These are phyloP conservation scores for Tiliacea aurago DNA, from an alignment of 2,888 invertebrate species.

Conservation along the genomic window DNA sequence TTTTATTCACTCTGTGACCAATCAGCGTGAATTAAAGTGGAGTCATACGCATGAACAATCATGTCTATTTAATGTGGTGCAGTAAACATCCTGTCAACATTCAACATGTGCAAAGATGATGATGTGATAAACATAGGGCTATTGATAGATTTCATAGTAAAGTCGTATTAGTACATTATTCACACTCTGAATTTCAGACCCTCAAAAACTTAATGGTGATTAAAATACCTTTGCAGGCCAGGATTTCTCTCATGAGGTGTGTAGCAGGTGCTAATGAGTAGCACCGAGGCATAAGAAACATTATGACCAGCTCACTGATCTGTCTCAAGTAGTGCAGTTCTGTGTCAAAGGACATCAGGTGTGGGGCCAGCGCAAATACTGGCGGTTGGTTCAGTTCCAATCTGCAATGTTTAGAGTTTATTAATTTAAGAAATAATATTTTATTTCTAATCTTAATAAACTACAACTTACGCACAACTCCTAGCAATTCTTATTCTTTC, in stretches of 20 bases:
- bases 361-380: conserved; percentile 93
- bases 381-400: conserved; percentile 92
- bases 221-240: conserved; percentile 94
- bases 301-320: conserved; percentile 95
- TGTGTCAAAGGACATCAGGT: conserved; percentile 93
- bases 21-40: not conserved
- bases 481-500: conserved; percentile 95
- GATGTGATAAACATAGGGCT: not conserved
- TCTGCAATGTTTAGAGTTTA: conserved; percentile 78
- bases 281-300: conserved; percentile 95
- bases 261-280: conserved; percentile 95
- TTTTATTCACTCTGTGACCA: conserved; percentile 2
- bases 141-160: not conserved
- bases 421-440: not conserved
- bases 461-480: conserved; percentile 92
- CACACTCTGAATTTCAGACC: not conserved
- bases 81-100: conserved; percentile 2
- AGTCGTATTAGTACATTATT: not conserved
- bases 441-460: no score
- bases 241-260: conserved; percentile 95
- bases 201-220: not conserved
- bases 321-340: conserved; percentile 95
- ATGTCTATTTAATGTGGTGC: conserved; percentile 12
- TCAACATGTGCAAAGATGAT: not conserved
- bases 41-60: not conserved